Evolutionary conservation across 2,888 invertebrate species (phyloP), one percentile per base, ranked within the genome.

Genomic region (Phortica okadai): DNA sequence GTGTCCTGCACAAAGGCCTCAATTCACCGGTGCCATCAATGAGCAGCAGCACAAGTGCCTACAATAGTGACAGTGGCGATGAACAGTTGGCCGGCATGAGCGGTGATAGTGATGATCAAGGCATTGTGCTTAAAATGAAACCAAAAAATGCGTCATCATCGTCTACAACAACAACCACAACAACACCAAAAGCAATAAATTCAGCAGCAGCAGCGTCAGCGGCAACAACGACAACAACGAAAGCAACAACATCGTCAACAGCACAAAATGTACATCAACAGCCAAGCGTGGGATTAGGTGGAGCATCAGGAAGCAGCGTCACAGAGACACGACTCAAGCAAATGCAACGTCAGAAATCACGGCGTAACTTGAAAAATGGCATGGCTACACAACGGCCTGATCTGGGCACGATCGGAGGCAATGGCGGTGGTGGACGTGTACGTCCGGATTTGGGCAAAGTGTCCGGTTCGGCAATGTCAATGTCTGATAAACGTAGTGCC

Each of bases 381-480:
- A 93, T 91, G 83, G 93, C 91, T 79, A 92, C 82, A 80, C 92
- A 89, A 90, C 91, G 94, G 66, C 92, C 94, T 0, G 95, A 94
- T 89, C 90, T 95, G 58, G 95, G 95, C 50, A 93, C 87, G 82
- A 89, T 91, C 6, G 93, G 92, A 11, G 76, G 54, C 1, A 74
- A 77, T 10, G 70, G 72, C 62, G 93, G 93, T 2, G 93, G 92
- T 6, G 83, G 85, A n/a, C 82, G 85, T 72, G 84, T 90, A 42
- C 88, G 90, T 2, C 82, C 88, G 5, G 89, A 90, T 83, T 82
- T 91, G 33, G 91, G 90, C 21, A 87, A 80, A 62, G 89, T 89
- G 2, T 8, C 8, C 62, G 25, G 5, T 76, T 59, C 58, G 42
- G 56, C 72, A 74, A n/a, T 73, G 73, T 72, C 50, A 58, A 25